Conservation (phyloP, 2,113 vertebrate genomes). For the western clawed frog (Xenopus tropicalis) region UCB_Xtro_10.0 CM004447.2:127288001-127288500, state of each 20-base stretch:
- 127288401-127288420: too few relatives aligned
- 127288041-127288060: constrained; percentile 34
- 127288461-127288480: too few relatives aligned
- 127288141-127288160: constrained; percentile 35
- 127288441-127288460: too few relatives aligned
- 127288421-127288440: too few relatives aligned
- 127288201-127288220: constrained; percentile 24
- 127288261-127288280: background rate
- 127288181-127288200: constrained; percentile 33
- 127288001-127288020: constrained; percentile 10
- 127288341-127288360: background rate
- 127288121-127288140: constrained; percentile 34
- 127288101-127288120: constrained; percentile 34
- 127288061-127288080: constrained; percentile 34
- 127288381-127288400: too few relatives aligned
- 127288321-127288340: background rate
- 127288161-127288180: constrained; percentile 18
- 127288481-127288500: too few relatives aligned
- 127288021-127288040: constrained; percentile 13
- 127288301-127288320: background rate
- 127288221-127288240: constrained; percentile 29
- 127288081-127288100: constrained; percentile 31
- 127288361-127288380: too few relatives aligned
- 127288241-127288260: constrained; percentile 4
- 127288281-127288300: background rate